These are phyloP conservation scores for Amiota communis DNA, from an alignment of 2,888 invertebrate species.

Conservation along the genomic window DNA sequence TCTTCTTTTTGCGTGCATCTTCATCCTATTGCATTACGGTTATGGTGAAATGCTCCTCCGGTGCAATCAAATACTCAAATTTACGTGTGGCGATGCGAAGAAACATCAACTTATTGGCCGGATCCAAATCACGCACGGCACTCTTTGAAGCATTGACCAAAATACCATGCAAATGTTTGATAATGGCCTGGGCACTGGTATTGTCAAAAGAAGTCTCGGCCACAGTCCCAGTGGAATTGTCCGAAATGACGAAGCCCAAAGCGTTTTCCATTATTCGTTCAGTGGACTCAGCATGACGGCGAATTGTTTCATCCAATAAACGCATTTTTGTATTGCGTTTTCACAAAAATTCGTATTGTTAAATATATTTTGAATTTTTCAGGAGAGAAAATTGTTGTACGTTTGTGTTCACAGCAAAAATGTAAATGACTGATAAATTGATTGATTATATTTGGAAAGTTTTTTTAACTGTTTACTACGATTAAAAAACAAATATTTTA, in stretches of 20 bases:
- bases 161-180: conserved; percentile 58
- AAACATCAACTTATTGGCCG: conserved; percentile 64
- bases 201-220: conserved; percentile 66
- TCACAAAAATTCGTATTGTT: not conserved
- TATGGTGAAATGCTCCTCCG: conserved; percentile 67
- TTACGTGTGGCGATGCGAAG: conserved; percentile 69
- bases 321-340: not conserved
- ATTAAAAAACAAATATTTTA: not conserved
- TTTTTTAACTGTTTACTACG: not conserved
- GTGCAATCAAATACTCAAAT: conserved; percentile 67
- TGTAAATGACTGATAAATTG: not conserved
- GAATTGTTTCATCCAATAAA: conserved; percentile 12
- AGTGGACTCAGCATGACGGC: conserved; percentile 45
- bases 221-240: conserved; percentile 57
- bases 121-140: conserved; percentile 67
- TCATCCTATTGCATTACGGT: conserved; percentile 62
- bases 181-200: conserved; percentile 64
- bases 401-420: too few relatives aligned
- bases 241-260: conserved; percentile 61
- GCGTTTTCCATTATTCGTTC: conserved; percentile 67
- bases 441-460: not conserved
- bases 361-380: too few relatives aligned
- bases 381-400: too few relatives aligned
- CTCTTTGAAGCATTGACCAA: conserved; percentile 63
- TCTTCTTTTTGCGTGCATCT: not conserved